A percentile compares a stretch with the other conserved stretches of the same genome.
phyloP scores from a whole-genome alignment of 2,797 vertebrate genomes.

The Neosalanx taihuensis region DNA sequence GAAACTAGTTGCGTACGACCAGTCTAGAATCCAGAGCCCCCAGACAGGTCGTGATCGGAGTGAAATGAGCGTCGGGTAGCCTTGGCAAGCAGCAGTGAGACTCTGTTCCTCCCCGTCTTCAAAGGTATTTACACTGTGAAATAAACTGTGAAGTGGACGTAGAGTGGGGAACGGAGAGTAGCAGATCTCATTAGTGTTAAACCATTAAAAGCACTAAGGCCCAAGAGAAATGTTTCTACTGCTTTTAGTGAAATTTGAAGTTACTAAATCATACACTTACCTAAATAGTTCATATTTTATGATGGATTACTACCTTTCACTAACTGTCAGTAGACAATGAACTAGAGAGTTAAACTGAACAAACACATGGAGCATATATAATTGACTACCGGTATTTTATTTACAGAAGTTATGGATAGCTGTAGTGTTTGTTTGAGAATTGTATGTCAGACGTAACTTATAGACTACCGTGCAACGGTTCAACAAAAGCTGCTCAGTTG shows the following conservation, averaged over 20 bases:
- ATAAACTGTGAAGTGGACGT: constrained; percentile 54
- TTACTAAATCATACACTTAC: constrained; percentile 5
- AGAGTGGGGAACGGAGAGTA: constrained; percentile 40
- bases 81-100: constrained; percentile 34
- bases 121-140: constrained; percentile 64
- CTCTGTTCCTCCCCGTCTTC: constrained; percentile 41
- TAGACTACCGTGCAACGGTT: too few species aligned
- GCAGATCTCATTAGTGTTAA: constrained; percentile 69
- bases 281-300: too few species aligned
- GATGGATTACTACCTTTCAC: neutral
- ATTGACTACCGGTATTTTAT: too few species aligned
- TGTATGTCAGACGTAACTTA: neutral
- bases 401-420: too few species aligned
- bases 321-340: neutral
- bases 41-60: constrained; percentile 47
- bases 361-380: too few species aligned
- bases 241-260: constrained; percentile 46
- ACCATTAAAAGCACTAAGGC: constrained; percentile 60
- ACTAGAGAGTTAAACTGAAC: neutral
- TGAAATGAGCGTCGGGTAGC: constrained; percentile 37
- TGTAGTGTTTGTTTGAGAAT: too few species aligned
- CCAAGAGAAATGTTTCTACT: constrained; percentile 51
- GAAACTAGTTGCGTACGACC: constrained; percentile 40
- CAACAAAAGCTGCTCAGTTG: neutral
- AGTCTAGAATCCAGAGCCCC: constrained; percentile 38